These are phyloP conservation scores for Clusia tigrina DNA, from an alignment of 2,888 invertebrate genomes.

Conservation along the genomic window DNA sequence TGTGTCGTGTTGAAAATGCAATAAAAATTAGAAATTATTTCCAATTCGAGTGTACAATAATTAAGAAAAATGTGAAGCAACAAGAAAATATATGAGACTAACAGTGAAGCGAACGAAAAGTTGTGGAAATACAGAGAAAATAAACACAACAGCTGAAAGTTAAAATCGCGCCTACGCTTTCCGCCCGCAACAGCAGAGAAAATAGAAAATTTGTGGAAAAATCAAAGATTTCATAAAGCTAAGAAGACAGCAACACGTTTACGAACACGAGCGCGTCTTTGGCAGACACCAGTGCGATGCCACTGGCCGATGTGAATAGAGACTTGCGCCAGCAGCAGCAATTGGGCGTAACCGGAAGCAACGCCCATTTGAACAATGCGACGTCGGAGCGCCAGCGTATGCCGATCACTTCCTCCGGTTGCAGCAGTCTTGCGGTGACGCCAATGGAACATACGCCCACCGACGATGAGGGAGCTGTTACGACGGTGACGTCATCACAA, in stretches of 20 bases:
- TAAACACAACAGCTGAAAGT: not conserved
- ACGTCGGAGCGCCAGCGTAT: conserved; percentile 41
- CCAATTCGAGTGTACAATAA: conserved; percentile 22
- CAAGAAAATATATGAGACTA: not conserved
- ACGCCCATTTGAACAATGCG: conserved; percentile 33
- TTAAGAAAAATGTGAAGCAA: conserved; percentile 15
- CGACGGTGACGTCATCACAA: conserved; percentile 51
- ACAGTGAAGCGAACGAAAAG: conserved; percentile 19
- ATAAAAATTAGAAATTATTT: conserved; percentile 20
- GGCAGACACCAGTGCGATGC: conserved; percentile 44
- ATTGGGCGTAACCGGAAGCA: conserved; percentile 44
- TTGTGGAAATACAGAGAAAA: not conserved
- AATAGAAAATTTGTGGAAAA: conserved; percentile 3
- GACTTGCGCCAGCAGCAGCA: conserved; percentile 56
- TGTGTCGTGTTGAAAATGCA: conserved; percentile 17
- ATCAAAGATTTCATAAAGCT: conserved; percentile 2
- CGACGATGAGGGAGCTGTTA: conserved; percentile 51
- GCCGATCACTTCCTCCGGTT: conserved; percentile 58
- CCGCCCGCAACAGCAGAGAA: conserved; percentile 12
- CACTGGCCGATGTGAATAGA: conserved; percentile 62
- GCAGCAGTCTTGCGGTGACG: conserved; percentile 58
- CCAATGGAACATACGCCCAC: conserved; percentile 61
- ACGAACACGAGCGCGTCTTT: not conserved
- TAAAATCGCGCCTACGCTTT: conserved; percentile 39
- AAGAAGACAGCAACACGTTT: not conserved